phyloP scores from a whole-genome alignment of 2,113 vertebrate genomes.

The Pseudopodoces humilis region DNA sequence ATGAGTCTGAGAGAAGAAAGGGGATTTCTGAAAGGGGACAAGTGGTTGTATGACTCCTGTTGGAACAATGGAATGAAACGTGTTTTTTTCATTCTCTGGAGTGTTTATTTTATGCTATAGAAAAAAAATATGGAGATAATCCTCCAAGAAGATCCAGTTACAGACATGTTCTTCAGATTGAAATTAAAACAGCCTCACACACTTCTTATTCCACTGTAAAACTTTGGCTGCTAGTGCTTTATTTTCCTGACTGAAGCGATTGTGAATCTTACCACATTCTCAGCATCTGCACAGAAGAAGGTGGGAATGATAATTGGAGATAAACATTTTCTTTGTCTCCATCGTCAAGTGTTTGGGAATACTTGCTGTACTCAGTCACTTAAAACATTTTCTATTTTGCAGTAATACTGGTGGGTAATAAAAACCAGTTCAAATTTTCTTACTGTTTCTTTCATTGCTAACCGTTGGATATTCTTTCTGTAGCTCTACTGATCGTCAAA shows the following conservation, averaged over 20 bases:
- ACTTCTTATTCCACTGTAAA: neutral
- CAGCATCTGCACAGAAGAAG: neutral
- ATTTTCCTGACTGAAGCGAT: neutral
- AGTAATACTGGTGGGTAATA: neutral
- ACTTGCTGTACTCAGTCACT: neutral
- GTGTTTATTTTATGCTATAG: neutral
- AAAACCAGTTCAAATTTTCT: neutral
- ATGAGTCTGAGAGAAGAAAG: neutral
- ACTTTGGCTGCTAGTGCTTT: neutral
- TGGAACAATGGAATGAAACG: neutral
- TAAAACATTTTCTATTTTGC: neutral
- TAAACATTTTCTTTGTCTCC: neutral
- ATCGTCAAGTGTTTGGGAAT: neutral
- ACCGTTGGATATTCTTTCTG: neutral
- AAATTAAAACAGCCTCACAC: neutral
- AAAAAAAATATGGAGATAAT: neutral
- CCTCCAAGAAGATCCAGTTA: neutral
- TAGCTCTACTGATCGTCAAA: neutral
- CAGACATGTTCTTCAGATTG: neutral
- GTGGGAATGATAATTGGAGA: neutral
- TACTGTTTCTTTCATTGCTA: neutral
- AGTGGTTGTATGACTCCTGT: neutral
- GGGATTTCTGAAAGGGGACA: neutral
- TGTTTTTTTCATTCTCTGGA: neutral
- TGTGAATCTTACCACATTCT: neutral